Evolutionary conservation across 35 echinoderm and acorn worm species (phyloP).

Genomic region (Heliocidaris erythrogramma): DNA sequence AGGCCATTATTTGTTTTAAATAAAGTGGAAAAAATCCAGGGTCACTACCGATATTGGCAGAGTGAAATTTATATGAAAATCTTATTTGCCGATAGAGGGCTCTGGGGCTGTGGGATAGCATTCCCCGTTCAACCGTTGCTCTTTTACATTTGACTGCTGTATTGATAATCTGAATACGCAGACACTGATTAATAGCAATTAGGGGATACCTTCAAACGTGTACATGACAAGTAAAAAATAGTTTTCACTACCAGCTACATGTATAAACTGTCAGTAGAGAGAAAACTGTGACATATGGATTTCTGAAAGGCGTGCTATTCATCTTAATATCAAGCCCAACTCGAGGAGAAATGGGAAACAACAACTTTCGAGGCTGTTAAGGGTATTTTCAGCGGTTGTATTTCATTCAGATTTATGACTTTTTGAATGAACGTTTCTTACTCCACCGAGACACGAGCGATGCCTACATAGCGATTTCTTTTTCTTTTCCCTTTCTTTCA

Average conservation of each 20-base stretch:
- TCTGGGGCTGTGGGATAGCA: neutral
- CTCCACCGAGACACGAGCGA: neutral
- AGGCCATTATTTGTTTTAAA: no score
- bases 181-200: neutral
- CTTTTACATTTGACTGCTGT: neutral
- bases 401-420: slow-evolving; percentile 42
- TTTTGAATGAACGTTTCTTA: slow-evolving; percentile 28
- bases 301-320: neutral
- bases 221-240: neutral
- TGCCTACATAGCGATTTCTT: slow-evolving; percentile 22
- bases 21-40: no score
- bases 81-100: neutral
- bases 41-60: no score
- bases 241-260: neutral
- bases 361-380: neutral
- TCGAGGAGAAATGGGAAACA: neutral
- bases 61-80: no score
- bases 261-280: neutral
- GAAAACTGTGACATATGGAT: neutral
- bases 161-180: neutral
- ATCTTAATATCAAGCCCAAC: neutral
- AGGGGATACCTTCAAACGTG: neutral
- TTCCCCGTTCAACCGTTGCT: neutral
- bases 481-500: neutral
- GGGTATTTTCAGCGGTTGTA: slow-evolving; percentile 4